Base-by-base conservation (phyloP, 35 echinoderm and acorn worm species). In the Patiria miniata region DNA sequence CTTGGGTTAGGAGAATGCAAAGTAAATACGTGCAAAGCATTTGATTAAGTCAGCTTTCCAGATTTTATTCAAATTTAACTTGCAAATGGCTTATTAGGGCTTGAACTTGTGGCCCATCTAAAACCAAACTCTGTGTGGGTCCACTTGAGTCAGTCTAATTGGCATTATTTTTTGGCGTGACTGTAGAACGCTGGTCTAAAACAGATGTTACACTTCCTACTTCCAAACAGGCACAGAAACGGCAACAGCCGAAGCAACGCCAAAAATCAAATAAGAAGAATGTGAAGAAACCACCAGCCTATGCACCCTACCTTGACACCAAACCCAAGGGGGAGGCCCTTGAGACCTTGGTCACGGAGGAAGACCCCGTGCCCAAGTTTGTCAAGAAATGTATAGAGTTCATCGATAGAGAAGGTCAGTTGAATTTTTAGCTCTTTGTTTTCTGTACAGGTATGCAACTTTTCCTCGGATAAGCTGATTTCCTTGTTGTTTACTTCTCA, bases 361-460 rank as follows among this genome's bases (percentile, higher is more conserved):
- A 90, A 19, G 61, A 87, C 21, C 78, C 83, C 8, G 78, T 97
- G 19, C 95, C 95, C 17, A 85, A 61, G 42, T 93, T 97, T 65
- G 81, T 97, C n/a, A 57, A 85, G 14, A 83, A 93, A 39, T 97
- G 95, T 79, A 83, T 92, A 6, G 50, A 89, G 18, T 90, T 86
- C 29, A 86, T 97, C 33, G 95, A 97, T 52, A 73, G 28, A 26
- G 87, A 93, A 85, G 95, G 95, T 97, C 59, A 80, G 88, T 68
- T 47, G 4, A 4, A n/a, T n/a, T n/a, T 4, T 4, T 17, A 32
- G 82, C 22, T 34, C 40, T 51, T 23, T 32, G 7, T 58, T 40
- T 38, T 53, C 10, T 82, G 21, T 1, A 29, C 5, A 28, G 77
- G 28, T 32, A 1, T 54, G 17, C 37, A 29, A n/a, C n/a, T n/a